These are phyloP conservation scores for Neofelis nebulosa DNA, from an alignment of 2,113 vertebrate genomes.

Conservation along the genomic window DNA sequence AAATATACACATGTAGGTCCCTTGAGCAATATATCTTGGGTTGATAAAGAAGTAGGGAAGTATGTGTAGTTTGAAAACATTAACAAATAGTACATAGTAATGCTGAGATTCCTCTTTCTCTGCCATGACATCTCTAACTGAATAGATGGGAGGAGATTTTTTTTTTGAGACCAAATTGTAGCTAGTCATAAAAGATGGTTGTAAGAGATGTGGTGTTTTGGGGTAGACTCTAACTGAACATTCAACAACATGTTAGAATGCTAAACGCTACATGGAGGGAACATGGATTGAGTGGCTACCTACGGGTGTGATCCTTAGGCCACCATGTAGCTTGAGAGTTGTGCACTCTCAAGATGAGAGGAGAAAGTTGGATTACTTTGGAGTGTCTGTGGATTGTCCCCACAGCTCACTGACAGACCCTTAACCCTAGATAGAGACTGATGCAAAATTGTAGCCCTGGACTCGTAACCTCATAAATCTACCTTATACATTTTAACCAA, in stretches of 20 bases:
- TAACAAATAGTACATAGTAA: background rate
- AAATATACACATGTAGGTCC: background rate
- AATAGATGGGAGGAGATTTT: background rate
- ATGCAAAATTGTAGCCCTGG: background rate
- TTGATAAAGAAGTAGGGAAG: background rate
- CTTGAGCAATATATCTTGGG: background rate
- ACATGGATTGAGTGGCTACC: background rate
- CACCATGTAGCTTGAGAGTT: background rate
- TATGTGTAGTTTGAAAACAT: background rate
- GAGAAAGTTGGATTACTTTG: background rate
- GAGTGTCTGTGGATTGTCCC: background rate
- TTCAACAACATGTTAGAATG: background rate
- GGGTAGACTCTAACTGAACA: background rate
- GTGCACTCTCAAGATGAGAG: background rate
- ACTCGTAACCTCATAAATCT: background rate
- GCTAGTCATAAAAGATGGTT: background rate
- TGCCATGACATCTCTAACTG: background rate
- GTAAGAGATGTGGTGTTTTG: background rate
- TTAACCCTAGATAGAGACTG: background rate
- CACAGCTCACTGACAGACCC: background rate
- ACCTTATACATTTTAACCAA: background rate
- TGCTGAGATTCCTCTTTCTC: background rate
- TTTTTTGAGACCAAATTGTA: background rate
- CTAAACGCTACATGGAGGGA: background rate
- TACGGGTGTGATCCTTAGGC: background rate